Evolutionary conservation across 2,797 vertebrate genomes (phyloP), one percentile per base, ranked within the genome.

Genomic region (Typhlichthys subterraneus): DNA sequence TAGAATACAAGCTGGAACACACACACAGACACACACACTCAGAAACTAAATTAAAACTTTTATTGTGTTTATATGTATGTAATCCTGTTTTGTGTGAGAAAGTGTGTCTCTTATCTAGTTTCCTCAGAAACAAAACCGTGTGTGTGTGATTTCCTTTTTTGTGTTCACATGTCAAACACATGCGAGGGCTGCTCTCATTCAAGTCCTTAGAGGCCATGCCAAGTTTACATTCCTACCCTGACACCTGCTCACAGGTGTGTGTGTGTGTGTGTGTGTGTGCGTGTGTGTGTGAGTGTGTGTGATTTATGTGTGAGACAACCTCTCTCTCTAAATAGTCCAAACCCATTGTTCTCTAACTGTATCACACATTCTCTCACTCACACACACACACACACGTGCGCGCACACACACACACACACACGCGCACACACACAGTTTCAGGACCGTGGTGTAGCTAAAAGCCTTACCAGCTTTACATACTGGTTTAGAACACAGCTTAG

Each of bases 1-100:
- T 93, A 97, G 85, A 97, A 97, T 1, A 90, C 75, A 59, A 93
- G 81, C 95, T 96, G 77, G 62, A 45, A 59, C 45, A 54, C 77
- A 54, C 55, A 69, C 31, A 57, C 38, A 55, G 33, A 33, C 33
- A 38, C 33, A 38, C 33, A 5, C 7, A 8, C 33, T 6, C 33
- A 38, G 5, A 38, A 38, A 38, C 6, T 8, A 8, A 23, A 23
- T 54, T 6, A 6, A 49, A n/a, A 49, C 14, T 0, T 19, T 23
- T 5, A 1, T 19, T 12, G 17, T 19, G 51, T 19, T 15, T 19
- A 9, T 12, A 3, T 23, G 8, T 52, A 14, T 50, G 49, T 17
- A 14, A 38, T 38, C 8, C 33, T 38, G 33, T 38, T 50, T 4
- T 50, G 13, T 15, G 49, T 49, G 29, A 12, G 19, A 23, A 23